phyloP scores from a whole-genome alignment of 2,888 invertebrate species.

The Diaphora mendica region DNA sequence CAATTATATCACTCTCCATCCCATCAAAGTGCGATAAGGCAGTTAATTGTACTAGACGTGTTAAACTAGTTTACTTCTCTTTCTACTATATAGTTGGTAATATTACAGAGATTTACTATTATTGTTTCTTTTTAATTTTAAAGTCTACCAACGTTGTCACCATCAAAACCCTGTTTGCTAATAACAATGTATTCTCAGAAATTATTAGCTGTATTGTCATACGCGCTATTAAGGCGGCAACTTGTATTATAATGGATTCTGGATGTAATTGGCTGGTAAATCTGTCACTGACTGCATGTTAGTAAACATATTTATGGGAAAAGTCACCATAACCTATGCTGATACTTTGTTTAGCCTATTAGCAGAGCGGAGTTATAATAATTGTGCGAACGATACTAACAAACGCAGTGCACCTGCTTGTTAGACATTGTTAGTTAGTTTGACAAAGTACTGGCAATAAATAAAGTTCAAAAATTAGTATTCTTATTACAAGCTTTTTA shows the following conservation, averaged over 20 bases:
- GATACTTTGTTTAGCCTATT: constrained; percentile 16
- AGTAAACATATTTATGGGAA: constrained; percentile 16
- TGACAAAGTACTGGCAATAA: not conserved
- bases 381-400: not conserved
- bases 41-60: too few relatives aligned
- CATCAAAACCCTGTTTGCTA: not conserved
- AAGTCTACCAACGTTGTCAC: not conserved
- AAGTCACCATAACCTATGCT: constrained; percentile 15
- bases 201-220: constrained; percentile 8
- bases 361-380: not conserved
- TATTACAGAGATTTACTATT: too few relatives aligned
- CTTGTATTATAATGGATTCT: constrained; percentile 5
- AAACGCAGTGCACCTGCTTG: not conserved
- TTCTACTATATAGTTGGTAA: too few relatives aligned
- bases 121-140: not conserved
- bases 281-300: constrained; percentile 12
- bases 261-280: constrained; percentile 23
- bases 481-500: too few relatives aligned
- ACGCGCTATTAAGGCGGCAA: not conserved
- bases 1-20: too few relatives aligned
- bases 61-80: too few relatives aligned
- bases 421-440: not conserved
- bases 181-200: not conserved
- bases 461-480: not conserved
- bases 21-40: too few relatives aligned